These are phyloP conservation scores for Esox masquinongy DNA, from an alignment of 2,797 vertebrate genomes.

Conservation along the genomic window DNA sequence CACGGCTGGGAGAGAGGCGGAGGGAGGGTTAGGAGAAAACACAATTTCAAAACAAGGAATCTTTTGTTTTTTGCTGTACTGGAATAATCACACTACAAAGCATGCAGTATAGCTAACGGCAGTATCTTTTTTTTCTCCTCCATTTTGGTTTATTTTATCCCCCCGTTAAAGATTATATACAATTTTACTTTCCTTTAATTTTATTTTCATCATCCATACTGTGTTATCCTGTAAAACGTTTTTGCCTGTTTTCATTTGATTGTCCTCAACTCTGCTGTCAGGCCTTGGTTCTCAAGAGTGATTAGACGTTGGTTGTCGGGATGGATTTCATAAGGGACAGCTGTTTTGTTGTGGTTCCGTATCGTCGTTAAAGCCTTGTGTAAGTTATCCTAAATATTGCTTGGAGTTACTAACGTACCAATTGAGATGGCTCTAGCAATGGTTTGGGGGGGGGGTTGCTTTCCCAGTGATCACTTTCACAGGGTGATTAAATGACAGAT, in stretches of 20 bases:
- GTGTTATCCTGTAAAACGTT: conserved; percentile 20
- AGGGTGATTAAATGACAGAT: conserved; percentile 1
- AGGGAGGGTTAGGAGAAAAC: conserved; percentile 69
- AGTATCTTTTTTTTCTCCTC: conserved; percentile 40
- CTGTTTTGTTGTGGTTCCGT: conserved; percentile 60
- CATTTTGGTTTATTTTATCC: conserved; percentile 23
- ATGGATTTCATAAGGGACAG: conserved; percentile 60
- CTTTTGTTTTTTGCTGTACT: conserved; percentile 68
- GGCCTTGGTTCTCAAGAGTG: conserved; percentile 12
- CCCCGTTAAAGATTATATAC: conserved; percentile 31
- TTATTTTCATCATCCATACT: conserved; percentile 17
- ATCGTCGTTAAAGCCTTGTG: conserved; percentile 33
- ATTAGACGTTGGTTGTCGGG: conserved; percentile 13
- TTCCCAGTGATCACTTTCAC: conserved; percentile 11
- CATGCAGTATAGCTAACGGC: conserved; percentile 58
- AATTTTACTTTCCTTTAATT: conserved; percentile 54
- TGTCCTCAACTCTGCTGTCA: conserved; percentile 31
- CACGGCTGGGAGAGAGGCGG: conserved; percentile 67
- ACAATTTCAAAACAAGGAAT: conserved; percentile 66
- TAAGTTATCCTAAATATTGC: not conserved
- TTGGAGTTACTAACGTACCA: too few species aligned
- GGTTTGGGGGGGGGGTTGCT: conserved; percentile 24
- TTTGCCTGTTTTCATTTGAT: conserved; percentile 9
- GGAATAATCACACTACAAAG: conserved; percentile 61
- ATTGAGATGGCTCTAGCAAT: conserved; percentile 11